Conservation (phyloP, 2,888 invertebrate species). For the Sphaerophoria rueppellii region DNA sequence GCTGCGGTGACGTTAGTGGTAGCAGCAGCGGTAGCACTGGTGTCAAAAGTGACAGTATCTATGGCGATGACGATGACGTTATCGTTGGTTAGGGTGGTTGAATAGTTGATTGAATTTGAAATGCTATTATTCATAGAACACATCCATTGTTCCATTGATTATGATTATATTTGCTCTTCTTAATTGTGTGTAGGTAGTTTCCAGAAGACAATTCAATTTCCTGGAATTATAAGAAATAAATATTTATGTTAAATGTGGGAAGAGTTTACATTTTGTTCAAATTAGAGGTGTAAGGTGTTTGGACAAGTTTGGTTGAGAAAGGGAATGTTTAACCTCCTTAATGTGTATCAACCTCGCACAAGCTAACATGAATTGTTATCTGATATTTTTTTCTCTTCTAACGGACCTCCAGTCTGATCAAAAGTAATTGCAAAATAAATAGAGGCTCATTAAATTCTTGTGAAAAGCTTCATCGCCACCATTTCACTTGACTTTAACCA, state of each 20-base stretch:
- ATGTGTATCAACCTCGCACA: no score
- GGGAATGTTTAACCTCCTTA: no score
- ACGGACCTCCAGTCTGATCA: neutral
- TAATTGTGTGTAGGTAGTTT: neutral
- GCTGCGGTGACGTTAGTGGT: no score
- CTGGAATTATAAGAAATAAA: slow-evolving; percentile 22
- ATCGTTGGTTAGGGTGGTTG: slow-evolving; percentile 13
- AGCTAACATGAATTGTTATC: no score
- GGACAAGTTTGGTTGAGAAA: no score
- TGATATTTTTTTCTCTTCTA: no score
- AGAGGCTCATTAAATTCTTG: slow-evolving; percentile 26
- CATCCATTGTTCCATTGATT: slow-evolving; percentile 9
- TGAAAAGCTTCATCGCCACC: slow-evolving; percentile 26
- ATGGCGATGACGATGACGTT: neutral
- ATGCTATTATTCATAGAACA: slow-evolving; percentile 42
- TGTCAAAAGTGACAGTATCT: no score
- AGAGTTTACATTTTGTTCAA: no score
- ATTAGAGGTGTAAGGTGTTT: no score
- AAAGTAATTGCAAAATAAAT: slow-evolving; percentile 18
- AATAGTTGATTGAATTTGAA: slow-evolving; percentile 51
- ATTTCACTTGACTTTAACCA: slow-evolving; percentile 1
- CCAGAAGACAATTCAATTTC: slow-evolving; percentile 16
- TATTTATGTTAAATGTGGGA: neutral
- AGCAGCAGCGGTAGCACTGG: no score
- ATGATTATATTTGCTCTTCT: slow-evolving; percentile 18